phyloP scores from a whole-genome alignment of 1,140 invertebrate genomes.

The Tetragonula clypearis region DNA sequence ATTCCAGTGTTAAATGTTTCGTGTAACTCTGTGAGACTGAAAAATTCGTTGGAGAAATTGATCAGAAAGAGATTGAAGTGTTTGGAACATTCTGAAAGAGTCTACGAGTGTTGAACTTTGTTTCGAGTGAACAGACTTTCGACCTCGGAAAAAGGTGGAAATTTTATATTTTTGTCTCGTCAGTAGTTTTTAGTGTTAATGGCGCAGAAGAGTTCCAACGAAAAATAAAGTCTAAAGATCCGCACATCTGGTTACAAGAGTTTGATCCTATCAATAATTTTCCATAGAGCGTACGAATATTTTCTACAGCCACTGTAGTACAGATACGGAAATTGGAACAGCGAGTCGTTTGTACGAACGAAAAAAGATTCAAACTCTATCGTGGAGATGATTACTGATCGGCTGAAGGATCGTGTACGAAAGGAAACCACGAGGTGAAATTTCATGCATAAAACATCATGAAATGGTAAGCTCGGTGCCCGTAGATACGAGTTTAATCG shows the following conservation, averaged over 20 bases:
- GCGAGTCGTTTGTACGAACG: background rate
- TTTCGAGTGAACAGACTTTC: background rate
- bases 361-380: background rate
- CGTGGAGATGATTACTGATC: too few relatives aligned
- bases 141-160: background rate
- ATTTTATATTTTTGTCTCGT: too few relatives aligned
- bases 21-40: background rate
- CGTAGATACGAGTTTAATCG: constrained; percentile 36
- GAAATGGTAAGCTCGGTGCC: background rate
- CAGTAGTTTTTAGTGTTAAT: too few relatives aligned
- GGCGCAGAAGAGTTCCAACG: too few relatives aligned
- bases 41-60: background rate
- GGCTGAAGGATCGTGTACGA: background rate
- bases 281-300: too few relatives aligned
- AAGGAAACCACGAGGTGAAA: background rate
- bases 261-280: too few relatives aligned
- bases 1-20: too few relatives aligned
- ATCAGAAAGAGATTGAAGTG: too few relatives aligned
- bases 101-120: background rate
- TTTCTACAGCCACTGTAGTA: too few relatives aligned
- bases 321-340: too few relatives aligned
- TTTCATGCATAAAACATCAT: constrained; percentile 5
- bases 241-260: too few relatives aligned
- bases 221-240: too few relatives aligned
- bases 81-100: background rate